A percentile compares a stretch with the other conserved stretches of the same genome.
Evolutionary conservation across 2,888 invertebrate genomes (phyloP).

Genomic region (Podotricha telesiphe): DNA sequence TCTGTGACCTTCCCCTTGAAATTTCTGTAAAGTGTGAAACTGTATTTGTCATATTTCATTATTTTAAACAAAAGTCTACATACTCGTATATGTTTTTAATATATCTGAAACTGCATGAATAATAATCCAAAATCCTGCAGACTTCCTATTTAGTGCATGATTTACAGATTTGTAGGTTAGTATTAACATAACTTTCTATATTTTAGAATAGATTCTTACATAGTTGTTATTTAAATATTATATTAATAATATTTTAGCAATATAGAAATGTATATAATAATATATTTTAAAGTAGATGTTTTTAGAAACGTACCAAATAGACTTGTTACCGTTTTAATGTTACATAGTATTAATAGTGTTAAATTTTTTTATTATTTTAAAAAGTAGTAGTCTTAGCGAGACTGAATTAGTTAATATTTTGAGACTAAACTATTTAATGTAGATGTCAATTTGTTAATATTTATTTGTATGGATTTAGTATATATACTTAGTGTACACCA

Average conservation of each 20-base stretch:
- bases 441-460: background rate
- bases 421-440: background rate
- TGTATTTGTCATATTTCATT: background rate
- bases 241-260: background rate
- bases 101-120: slow-evolving; percentile 36
- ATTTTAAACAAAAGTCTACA: slow-evolving; percentile 1
- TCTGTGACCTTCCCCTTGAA: background rate
- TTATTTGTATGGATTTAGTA: background rate
- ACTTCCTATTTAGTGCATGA: slow-evolving; percentile 39
- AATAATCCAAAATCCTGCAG: slow-evolving; percentile 36
- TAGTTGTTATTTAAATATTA: slow-evolving; percentile 37
- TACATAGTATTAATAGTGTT: slow-evolving; percentile 3
- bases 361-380: background rate
- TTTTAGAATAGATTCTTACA: slow-evolving; percentile 39
- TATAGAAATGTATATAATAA: slow-evolving; percentile 16
- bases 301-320: slow-evolving; percentile 8
- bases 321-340: background rate
- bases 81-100: slow-evolving; percentile 2
- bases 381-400: background rate
- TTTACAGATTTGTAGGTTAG: slow-evolving; percentile 39
- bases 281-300: slow-evolving; percentile 15
- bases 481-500: background rate
- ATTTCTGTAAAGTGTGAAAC: too few species aligned
- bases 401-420: background rate
- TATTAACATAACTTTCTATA: background rate